A percentile compares a stretch with the other conserved stretches of the same genome.
Conservation (phyloP, 2,888 invertebrate genomes). For the Noctuana brunneofusca region DNA sequence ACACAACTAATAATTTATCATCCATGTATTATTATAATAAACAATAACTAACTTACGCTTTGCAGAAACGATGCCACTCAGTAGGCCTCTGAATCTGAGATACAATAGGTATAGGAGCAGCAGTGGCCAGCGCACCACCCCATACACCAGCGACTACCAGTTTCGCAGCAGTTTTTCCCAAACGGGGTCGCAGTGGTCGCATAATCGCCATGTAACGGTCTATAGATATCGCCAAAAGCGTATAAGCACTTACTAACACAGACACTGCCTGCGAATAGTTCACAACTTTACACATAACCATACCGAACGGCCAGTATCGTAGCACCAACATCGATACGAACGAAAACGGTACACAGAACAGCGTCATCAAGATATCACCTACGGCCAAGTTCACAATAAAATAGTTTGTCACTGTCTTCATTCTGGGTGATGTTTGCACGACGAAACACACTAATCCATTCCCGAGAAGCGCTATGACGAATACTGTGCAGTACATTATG, state of each 20-base stretch:
- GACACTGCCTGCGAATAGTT: conserved; percentile 92
- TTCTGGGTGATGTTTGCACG: conserved; percentile 90
- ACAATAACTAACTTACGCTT: conserved; percentile 79
- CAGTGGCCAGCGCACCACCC: conserved; percentile 89
- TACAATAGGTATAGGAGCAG: conserved; percentile 91
- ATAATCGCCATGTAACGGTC: conserved; percentile 96
- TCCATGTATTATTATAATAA: too few relatives aligned
- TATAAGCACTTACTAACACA: conserved; percentile 93
- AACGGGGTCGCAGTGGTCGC: conserved; percentile 91
- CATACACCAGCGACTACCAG: conserved; percentile 88
- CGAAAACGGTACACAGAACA: conserved; percentile 95
- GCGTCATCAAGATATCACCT: conserved; percentile 94
- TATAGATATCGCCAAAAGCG: conserved; percentile 94
- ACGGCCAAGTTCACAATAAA: conserved; percentile 95
- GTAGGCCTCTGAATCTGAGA: conserved; percentile 86
- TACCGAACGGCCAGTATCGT: conserved; percentile 95
- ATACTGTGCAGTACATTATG: conserved; percentile 87
- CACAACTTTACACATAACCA: conserved; percentile 90
- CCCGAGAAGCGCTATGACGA: conserved; percentile 87
- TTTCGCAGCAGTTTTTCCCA: conserved; percentile 87
- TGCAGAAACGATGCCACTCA: conserved; percentile 84
- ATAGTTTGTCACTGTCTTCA: conserved; percentile 96
- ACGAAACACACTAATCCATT: conserved; percentile 94
- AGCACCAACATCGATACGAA: conserved; percentile 91
- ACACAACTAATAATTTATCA: too few relatives aligned